A percentile compares a stretch with the other conserved stretches of the same genome.
Conservation (phyloP, 1,140 invertebrate genomes). For the Bombus cullumanus region DNA sequence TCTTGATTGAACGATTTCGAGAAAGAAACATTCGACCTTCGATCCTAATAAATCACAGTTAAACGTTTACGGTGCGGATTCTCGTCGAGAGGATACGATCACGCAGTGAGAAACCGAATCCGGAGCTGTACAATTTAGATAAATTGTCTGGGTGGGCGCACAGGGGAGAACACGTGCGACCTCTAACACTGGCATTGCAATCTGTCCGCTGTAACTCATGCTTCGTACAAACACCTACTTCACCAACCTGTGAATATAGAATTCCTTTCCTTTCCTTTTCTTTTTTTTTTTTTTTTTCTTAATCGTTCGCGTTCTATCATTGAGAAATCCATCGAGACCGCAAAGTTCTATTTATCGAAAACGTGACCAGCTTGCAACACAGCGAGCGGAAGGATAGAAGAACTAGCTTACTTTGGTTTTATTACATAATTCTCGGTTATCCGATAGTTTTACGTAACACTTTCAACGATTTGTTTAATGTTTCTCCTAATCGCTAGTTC, state of each 20-base stretch:
- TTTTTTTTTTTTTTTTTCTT: background rate
- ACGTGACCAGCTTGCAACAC: background rate
- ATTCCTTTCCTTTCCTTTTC: background rate
- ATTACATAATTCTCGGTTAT: background rate
- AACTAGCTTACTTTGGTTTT: background rate
- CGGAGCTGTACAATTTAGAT: conserved; percentile 3
- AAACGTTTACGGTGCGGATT: background rate
- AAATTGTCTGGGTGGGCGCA: background rate
- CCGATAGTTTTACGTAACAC: background rate
- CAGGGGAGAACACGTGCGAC: background rate
- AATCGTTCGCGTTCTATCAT: background rate
- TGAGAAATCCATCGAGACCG: too few relatives aligned
- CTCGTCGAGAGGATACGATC: background rate
- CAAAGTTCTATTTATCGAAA: background rate
- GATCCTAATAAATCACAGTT: background rate
- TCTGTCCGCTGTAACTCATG: background rate
- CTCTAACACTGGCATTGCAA: background rate
- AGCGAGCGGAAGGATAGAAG: background rate
- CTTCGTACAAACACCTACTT: background rate
- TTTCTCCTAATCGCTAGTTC: too few relatives aligned
- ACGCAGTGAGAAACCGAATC: background rate
- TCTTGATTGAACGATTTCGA: background rate
- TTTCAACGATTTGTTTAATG: background rate
- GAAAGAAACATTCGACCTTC: background rate
- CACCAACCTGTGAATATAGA: background rate